Percentiles rank a stretch among this genome's conserved stretches.
Conservation (phyloP, 2,113 vertebrate genomes). For the Oostethus manadensis region DNA sequence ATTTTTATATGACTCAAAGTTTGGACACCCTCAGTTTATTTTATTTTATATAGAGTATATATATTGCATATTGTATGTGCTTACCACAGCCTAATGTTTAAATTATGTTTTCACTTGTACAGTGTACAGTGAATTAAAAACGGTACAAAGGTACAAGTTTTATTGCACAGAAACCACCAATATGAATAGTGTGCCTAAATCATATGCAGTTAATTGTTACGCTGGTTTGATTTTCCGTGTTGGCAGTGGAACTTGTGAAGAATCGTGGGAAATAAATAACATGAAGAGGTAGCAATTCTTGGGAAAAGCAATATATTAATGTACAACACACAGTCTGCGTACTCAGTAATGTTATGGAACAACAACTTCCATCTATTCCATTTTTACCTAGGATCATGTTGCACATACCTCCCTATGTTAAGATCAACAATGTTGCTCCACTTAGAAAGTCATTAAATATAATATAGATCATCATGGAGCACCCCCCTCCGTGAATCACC, state of each 20-base stretch:
- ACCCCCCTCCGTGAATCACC: too few relatives aligned
- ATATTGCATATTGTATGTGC: neutral
- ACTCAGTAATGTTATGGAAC: neutral
- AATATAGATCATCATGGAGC: neutral
- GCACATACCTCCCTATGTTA: slow-evolving; percentile 33
- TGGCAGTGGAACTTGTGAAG: slow-evolving; percentile 14
- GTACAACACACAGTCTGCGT: slow-evolving; percentile 13
- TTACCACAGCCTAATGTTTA: neutral
- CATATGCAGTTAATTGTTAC: slow-evolving; percentile 58
- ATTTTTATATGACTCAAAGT: too few relatives aligned
- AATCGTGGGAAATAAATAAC: slow-evolving; percentile 54
- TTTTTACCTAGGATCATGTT: slow-evolving; percentile 34
- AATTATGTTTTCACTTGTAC: slow-evolving; percentile 11
- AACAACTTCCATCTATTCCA: neutral
- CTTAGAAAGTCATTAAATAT: slow-evolving; percentile 7
- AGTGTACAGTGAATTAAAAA: slow-evolving; percentile 8
- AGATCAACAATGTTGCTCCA: slow-evolving; percentile 24
- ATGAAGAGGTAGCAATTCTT: slow-evolving; percentile 21
- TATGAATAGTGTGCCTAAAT: slow-evolving; percentile 43
- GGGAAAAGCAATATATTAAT: slow-evolving; percentile 20
- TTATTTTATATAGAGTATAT: too few relatives aligned
- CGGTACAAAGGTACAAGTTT: slow-evolving; percentile 25
- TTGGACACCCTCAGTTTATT: too few relatives aligned
- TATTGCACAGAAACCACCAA: slow-evolving; percentile 38
- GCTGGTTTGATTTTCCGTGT: slow-evolving; percentile 54